These are phyloP conservation scores for Arbacia lixula DNA, from an alignment of 53 echinoderm and acorn worm species.

Conservation along the genomic window DNA sequence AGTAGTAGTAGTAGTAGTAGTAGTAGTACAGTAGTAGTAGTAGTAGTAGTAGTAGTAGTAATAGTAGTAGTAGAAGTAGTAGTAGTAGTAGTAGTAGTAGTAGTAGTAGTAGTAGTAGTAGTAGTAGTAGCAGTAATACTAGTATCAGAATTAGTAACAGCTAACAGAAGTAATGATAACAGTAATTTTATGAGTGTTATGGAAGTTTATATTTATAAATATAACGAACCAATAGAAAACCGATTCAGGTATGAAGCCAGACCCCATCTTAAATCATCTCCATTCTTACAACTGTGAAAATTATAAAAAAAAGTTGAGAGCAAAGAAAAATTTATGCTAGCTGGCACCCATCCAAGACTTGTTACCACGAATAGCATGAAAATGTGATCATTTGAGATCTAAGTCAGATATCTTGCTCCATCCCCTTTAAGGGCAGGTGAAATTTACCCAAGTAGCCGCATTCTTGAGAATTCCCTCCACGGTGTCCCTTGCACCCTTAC, in stretches of 20 bases:
- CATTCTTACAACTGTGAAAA: too few species aligned
- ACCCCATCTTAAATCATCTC: too few species aligned
- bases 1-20: constrained; percentile 12
- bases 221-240: too few species aligned
- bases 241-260: too few species aligned
- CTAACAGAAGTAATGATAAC: background rate
- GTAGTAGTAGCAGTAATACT: constrained; percentile 3
- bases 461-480: constrained; percentile 22
- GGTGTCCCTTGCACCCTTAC: constrained; percentile 7
- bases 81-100: constrained; percentile 6
- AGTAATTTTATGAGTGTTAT: background rate
- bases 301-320: too few species aligned
- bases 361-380: too few species aligned
- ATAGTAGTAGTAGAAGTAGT: background rate
- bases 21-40: background rate
- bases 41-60: constrained; percentile 5
- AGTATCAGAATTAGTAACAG: background rate
- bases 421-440: background rate
- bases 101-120: constrained; percentile 2
- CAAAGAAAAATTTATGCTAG: too few species aligned
- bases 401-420: too few species aligned
- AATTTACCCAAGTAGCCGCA: constrained; percentile 15
- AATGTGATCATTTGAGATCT: too few species aligned
- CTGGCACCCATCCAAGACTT: too few species aligned
- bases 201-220: too few species aligned